Percentiles rank a stretch among this genome's conserved stretches.
These are phyloP conservation scores for Leptosomus discolor DNA, from an alignment of 2,113 vertebrate species.

Conservation along the genomic window DNA sequence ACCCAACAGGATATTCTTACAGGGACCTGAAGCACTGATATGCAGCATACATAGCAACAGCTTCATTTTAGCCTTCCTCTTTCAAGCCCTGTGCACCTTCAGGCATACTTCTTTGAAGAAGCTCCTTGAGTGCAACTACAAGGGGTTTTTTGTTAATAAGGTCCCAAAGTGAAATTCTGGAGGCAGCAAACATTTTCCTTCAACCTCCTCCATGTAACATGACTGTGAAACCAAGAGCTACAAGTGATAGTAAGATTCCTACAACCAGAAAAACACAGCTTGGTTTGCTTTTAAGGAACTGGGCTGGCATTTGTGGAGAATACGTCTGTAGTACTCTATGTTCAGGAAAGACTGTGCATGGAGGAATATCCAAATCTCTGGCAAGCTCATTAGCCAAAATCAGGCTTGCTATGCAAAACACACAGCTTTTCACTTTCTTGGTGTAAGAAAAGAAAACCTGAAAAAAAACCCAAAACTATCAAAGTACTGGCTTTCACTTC, in stretches of 20 bases:
- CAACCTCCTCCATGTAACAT: background rate
- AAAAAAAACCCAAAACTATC: background rate
- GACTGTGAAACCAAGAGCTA: background rate
- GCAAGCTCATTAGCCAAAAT: background rate
- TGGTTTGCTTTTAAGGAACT: background rate
- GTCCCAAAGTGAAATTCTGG: background rate
- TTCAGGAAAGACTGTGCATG: background rate
- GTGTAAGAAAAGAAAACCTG: background rate
- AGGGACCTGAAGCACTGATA: background rate
- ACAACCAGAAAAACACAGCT: background rate
- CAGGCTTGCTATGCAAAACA: background rate
- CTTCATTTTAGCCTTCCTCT: background rate
- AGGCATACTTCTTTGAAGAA: background rate
- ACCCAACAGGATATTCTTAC: background rate
- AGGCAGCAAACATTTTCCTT: background rate
- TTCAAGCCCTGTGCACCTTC: background rate
- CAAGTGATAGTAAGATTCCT: background rate
- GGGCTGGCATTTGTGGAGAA: background rate
- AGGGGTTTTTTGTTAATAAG: background rate
- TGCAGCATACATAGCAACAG: accelerated
- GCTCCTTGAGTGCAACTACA: background rate
- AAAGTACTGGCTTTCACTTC: background rate
- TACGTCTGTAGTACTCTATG: background rate
- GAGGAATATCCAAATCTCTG: background rate
- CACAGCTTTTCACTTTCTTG: background rate